Evolutionary conservation across 2,888 invertebrate genomes (phyloP).

Genomic region (Galerucella calmariensis): DNA sequence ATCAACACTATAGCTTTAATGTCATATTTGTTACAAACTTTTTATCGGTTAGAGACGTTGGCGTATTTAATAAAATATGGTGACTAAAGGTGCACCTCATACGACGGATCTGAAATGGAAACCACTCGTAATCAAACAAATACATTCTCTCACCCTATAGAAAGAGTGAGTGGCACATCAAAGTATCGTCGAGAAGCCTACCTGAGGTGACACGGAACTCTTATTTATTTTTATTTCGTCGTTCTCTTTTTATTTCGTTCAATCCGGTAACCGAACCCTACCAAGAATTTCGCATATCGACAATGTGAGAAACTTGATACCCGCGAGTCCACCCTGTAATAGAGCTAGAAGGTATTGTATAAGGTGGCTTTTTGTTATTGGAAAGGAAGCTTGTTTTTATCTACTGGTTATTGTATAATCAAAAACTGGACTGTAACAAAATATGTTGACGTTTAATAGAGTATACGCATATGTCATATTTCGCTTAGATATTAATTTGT

Average conservation of each 20-base stretch:
- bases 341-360: slow-evolving; percentile 17
- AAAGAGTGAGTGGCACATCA: slow-evolving; percentile 34
- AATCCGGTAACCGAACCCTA: slow-evolving; percentile 31
- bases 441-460: not conserved
- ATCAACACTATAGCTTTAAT: too few species aligned
- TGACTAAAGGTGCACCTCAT: slow-evolving; percentile 23
- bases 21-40: not conserved
- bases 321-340: slow-evolving; percentile 40
- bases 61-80: slow-evolving; percentile 14
- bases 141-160: slow-evolving; percentile 30
- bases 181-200: slow-evolving; percentile 35
- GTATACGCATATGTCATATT: too few species aligned
- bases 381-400: slow-evolving; percentile 4
- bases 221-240: slow-evolving; percentile 17
- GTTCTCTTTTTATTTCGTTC: slow-evolving; percentile 26
- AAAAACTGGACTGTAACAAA: not conserved
- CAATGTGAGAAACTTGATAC: slow-evolving; percentile 33
- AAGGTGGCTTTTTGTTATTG: not conserved
- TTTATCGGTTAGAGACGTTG: slow-evolving; percentile 12
- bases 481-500: too few species aligned
- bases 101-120: slow-evolving; percentile 29
- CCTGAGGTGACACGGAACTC: slow-evolving; percentile 36
- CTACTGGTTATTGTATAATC: not conserved
- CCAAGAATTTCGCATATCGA: slow-evolving; percentile 37
- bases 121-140: slow-evolving; percentile 34